Evolutionary conservation across 2,113 vertebrate genomes (phyloP), one percentile per base, ranked within the genome.

Genomic region (Rhegmatorhina hoffmannsi): DNA sequence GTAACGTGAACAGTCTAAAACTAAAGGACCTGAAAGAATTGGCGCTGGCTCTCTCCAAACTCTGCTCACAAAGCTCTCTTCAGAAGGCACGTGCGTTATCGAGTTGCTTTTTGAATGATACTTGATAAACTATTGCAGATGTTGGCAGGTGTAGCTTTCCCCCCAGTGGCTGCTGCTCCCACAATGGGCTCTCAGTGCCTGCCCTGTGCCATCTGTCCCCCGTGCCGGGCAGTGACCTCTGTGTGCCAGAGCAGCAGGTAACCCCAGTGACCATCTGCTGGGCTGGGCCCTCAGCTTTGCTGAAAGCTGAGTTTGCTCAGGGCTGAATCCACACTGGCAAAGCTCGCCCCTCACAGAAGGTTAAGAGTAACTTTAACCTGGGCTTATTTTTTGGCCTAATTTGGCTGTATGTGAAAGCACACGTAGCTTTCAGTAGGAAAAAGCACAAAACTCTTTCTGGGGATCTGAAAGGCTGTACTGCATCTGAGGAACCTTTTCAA

Each of bases 101-200:
- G 13, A 56, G 79, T 9, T 64, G 79, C 63, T 74, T 56, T 83
- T 4, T 34, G 68, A 40, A 49, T 59, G 95, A 80, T 70, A 88
- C 63, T 28, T 36, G 85, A 85, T 86, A 43, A 85, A 72, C 83
- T 53, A 38, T 96, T 97, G 67, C 96, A 97, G 93, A 87, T 98
- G 95, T 92, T 94, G 84, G 78, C 95, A 98, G 96, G 94, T 97
- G 58, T 97, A 95, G 75, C 67, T 97, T 97, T 88, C 94, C 81
- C 92, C 80, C 16, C 4, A 59, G 80, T 72, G 91, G 40, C 56
- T 63, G 50, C 2, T 38, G 14, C 66, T 95, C 47, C 15, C 33
- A 17, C 80, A 64, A 76, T 17, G 17, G 81, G 64, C 52, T 55
- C 92, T 87, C 67, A 62, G 87, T 58, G 5, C 2, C 53, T 96